Conservation (phyloP, 1,140 invertebrate species). For the Megathymus violae region DNA sequence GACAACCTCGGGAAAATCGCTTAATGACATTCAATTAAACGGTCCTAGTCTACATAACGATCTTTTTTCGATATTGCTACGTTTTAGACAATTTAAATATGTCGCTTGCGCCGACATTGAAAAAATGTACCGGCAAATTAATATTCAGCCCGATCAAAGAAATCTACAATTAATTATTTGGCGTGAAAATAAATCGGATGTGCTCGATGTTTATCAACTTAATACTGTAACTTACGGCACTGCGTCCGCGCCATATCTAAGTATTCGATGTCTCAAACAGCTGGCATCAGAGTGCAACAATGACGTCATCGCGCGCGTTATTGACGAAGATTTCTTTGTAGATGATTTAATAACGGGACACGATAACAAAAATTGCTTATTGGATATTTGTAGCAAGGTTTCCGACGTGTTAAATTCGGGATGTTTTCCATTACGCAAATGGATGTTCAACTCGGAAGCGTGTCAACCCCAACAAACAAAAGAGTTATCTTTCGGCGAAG, state of each 20-base stretch:
- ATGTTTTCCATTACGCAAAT: conserved; percentile 40
- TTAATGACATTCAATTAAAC: conserved; percentile 52
- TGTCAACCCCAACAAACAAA: neutral
- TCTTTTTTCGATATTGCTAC: conserved; percentile 40
- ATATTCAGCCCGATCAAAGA: conserved; percentile 7
- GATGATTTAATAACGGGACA: conserved; percentile 37
- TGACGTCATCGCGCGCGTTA: conserved; percentile 13
- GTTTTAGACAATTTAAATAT: conserved; percentile 39
- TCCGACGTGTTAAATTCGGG: conserved; percentile 27
- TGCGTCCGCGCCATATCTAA: conserved; percentile 36
- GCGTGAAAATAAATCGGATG: conserved; percentile 9
- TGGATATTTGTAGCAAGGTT: conserved; percentile 32
- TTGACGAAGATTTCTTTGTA: conserved; percentile 33
- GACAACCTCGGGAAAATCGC: conserved; percentile 42
- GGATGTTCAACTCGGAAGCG: conserved; percentile 36
- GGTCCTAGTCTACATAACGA: conserved; percentile 62
- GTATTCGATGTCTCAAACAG: conserved; percentile 37
- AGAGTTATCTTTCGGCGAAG: conserved; percentile 26
- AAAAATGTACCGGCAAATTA: conserved; percentile 40
- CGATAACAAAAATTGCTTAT: conserved; percentile 26
- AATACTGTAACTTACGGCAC: conserved; percentile 30
- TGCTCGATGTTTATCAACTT: conserved; percentile 22
- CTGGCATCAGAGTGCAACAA: conserved; percentile 26
- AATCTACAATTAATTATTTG: conserved; percentile 12
- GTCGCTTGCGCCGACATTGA: conserved; percentile 46